Base-by-base conservation (phyloP, 2,797 vertebrate genomes). In the Crax fasciolata region DNA sequence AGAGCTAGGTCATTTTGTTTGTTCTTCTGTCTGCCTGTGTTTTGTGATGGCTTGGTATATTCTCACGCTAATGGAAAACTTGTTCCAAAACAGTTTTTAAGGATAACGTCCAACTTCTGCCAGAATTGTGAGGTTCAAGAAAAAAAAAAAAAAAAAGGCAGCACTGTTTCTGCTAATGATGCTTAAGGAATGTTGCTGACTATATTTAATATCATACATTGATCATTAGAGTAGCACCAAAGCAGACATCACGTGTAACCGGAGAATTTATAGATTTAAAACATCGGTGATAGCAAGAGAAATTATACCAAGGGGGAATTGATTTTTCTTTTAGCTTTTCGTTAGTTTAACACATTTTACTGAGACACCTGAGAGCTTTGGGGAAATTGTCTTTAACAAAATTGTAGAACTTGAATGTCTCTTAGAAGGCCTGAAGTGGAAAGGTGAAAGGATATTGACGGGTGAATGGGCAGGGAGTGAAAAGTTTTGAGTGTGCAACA, bases 331-430 rank as follows among this genome's bases (percentile, higher is more conserved):
- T 43, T 55, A 32, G 44, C 12, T 84, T 73, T 43, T 13, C 23
- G 6, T 20, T 52, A 46, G 24, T 66, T 84, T 59, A 67, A 52
- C 3, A 12, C 7, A 6, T 75, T 89, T 75, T 81, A 30, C 38
- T 72, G 1, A 4, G n/a, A 54, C 27, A 59, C 20, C 44, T 44
- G 46, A 75, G 46, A 52, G 58, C 54, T 44, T 41, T 0, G 0
- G 27, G 38, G 6, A 84, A 75, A 41, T 2, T 1, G 25, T 57
- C 39, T 66, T 41, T 48, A 55, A 58, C 21, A 39, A 38, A 71
- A 46, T 12, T 6, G 25, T 20, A 32, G 30, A 81, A 39, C 18
- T 58, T 25, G 8, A 32, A 6, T 5, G 48, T 9, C 30, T 52
- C 24, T 44, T 16, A 14, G 14, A 48, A 86, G 35, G 43, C 28